Evolutionary conservation across 2,888 invertebrate species (phyloP).

Genomic region (Nemotelus pantherinus): DNA sequence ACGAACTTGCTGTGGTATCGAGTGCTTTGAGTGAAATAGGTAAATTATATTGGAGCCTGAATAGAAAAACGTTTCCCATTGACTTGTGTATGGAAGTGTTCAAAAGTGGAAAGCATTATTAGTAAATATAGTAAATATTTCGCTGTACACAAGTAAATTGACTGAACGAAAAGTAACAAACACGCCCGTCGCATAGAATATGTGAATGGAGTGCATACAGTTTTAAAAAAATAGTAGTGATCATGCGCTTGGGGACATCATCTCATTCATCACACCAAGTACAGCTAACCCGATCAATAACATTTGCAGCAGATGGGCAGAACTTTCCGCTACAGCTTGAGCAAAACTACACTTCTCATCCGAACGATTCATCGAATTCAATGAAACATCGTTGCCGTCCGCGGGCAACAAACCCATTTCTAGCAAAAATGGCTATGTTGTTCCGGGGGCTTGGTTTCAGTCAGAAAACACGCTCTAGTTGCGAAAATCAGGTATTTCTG

Average conservation of each 20-base stretch:
- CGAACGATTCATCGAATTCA: not conserved
- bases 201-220: too few species aligned
- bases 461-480: not conserved
- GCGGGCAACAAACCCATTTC: constrained; percentile 4
- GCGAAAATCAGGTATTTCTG: constrained; percentile 13
- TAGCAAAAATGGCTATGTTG: constrained; percentile 8
- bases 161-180: too few species aligned
- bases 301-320: not conserved
- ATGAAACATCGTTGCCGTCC: constrained; percentile 10
- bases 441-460: constrained; percentile 14
- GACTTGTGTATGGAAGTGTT: too few species aligned
- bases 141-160: too few species aligned
- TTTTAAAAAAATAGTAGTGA: not conserved
- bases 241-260: constrained; percentile 15
- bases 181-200: too few species aligned
- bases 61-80: too few species aligned
- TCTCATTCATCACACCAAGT: constrained; percentile 28
- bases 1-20: too few species aligned
- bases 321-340: not conserved
- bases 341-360: not conserved
- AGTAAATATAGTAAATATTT: too few species aligned
- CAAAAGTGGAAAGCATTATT: too few species aligned
- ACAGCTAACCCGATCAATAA: not conserved
- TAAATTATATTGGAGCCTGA: too few species aligned
- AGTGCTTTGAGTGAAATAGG: too few species aligned